Base-by-base conservation (phyloP, 2,113 vertebrate species). In the Muscicapa adusta region DNA sequence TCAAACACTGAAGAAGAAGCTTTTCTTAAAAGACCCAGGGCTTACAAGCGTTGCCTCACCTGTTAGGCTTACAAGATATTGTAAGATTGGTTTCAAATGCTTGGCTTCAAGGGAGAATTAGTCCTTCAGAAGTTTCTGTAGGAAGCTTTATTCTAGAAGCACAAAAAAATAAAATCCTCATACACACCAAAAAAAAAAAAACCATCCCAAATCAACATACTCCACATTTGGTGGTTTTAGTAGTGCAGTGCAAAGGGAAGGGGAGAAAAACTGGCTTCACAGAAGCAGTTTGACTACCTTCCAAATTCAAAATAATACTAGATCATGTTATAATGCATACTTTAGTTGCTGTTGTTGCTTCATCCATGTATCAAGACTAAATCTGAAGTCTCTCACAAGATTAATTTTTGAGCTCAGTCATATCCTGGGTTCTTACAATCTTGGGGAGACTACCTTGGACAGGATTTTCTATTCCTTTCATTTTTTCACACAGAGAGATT, bases 1-100 rank as follows among this genome's bases (percentile, higher is more conserved):
- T 81, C 67, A 94, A 97, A 95, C 33, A 36, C 84, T 91, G 81
- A 87, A 94, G 89, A 96, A 96, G 88, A 88, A 94, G 86, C 91
- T 96, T 96, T 88, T 94, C 91, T 93, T 76, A 96, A 83, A 95
- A 97, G 80, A 95, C 18, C 36, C 40, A 3, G 53, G 28, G 57
- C 38, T 94, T 78, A 48, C 38, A 81, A 72, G 79, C 45, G 4
- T 19, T 71, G 88, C 75, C 92, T 97, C 95, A 97, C 96, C 97
- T 97, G 95, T 94, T 93, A 84, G 56, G 53, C 58, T 90, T 76
- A 86, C 43, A 65, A 82, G 67, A 85, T 34, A 58, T 34, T 34
- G 56, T 34, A 34, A 58, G 22, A 58, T 10, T 58, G 78, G 80
- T 90, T 93, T 71, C 88, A 91, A 80, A 96, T 90, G 34, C 31